Base-by-base conservation (phyloP, 2,113 vertebrate genomes). In the Alaudala cheleensis region DNA sequence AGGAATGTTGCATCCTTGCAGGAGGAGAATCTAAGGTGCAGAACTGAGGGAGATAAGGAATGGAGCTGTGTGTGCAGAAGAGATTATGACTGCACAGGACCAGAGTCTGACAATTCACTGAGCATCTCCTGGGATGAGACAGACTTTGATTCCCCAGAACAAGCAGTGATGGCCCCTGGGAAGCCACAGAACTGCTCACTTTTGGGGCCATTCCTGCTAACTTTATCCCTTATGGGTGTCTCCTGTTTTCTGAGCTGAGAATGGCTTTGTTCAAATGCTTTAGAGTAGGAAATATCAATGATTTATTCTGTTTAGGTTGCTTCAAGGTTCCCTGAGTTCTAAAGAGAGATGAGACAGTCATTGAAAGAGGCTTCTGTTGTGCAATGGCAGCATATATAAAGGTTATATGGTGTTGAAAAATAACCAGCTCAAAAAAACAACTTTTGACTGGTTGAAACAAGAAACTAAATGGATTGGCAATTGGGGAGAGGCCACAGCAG, bases 341-440 rank as follows among this genome's bases (percentile, higher is more conserved):
- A n/a, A 25, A 81, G 44, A 62, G 47, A 70, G 84, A 69, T 18
- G 54, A 60, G n/a, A 6, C 14, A 60, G 13, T 86, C 18, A 40
- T 16, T 84, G 61, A 33, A 49, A 73, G 60, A 78, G 19, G 14
- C 23, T 89, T 51, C 37, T 87, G n/a, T 29, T 4, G 0, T 81
- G 81, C 45, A 78, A 8, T 5, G 33, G n/a, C 31, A 40, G 12
- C 16, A 49, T 31, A 10, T 47, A 45, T 70, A 40, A 54, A 25
- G 14, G 42, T 90, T 50, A n/a, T 23, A 45, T 71, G 12, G 12
- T 29, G 3, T 12, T n/a, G 66, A 10, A 51, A 37, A 57, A 7
- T 23, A 40, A 66, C 6, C 20, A 57, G 5, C 15, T 53, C 13
- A 39, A 44, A 50, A 60, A 9, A 1, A 0, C 14, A 79, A 2